These are phyloP conservation scores for Gopherus evgoodei DNA, from an alignment of 2,113 vertebrate genomes.

Conservation along the genomic window DNA sequence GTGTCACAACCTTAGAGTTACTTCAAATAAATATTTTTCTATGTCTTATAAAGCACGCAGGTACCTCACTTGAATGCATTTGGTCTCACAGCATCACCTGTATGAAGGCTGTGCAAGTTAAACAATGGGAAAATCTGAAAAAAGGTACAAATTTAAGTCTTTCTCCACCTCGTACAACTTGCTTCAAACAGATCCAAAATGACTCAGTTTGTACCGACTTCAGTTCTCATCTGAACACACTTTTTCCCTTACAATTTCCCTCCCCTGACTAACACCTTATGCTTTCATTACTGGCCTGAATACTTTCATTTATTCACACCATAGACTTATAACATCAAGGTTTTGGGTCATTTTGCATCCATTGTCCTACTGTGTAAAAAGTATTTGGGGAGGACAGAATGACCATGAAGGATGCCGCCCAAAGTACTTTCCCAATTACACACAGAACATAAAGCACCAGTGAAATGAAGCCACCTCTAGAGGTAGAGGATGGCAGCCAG, in stretches of 20 bases:
- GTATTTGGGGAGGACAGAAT: not conserved
- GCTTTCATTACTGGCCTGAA: not conserved
- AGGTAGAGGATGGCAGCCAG: not conserved
- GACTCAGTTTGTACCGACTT: not conserved
- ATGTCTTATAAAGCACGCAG: not conserved
- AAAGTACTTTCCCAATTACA: not conserved
- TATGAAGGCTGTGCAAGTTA: not conserved
- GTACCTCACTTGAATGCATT: not conserved
- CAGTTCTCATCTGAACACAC: not conserved
- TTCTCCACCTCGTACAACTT: not conserved
- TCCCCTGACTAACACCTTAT: not conserved
- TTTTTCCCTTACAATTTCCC: not conserved
- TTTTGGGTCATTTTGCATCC: not conserved
- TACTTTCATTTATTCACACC: not conserved
- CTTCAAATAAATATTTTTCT: accelerated
- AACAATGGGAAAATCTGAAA: not conserved
- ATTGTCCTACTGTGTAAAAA: not conserved
- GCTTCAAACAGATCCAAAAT: not conserved
- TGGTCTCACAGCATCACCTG: not conserved
- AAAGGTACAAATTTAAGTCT: not conserved
- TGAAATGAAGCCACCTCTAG: not conserved
- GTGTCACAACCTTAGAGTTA: accelerated
- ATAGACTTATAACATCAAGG: not conserved
- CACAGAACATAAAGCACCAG: not conserved
- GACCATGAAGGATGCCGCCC: not conserved